Base-by-base conservation (phyloP, 2,888 invertebrate genomes). In the Camponotus fellah region DNA sequence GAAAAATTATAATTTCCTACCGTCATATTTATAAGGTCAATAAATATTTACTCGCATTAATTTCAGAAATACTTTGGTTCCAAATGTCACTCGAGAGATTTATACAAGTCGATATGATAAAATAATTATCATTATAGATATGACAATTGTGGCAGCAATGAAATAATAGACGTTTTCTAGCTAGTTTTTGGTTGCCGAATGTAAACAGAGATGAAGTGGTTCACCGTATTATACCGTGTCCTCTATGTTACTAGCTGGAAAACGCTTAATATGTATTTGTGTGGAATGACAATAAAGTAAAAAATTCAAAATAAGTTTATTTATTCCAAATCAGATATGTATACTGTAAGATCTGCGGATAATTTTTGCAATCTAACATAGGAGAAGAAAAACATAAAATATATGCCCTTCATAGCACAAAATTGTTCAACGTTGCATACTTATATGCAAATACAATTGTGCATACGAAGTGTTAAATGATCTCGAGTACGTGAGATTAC, bases 291-390 rank as follows among this genome's bases (percentile, higher is more conserved):
- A 34, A 56, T 74, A 65, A 60, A 77, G 37, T 85, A 82, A 76
- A 86, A 89, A 89, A 87, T 87, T 85, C 85, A 32, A 71, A 86
- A 26, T 83, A 86, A 83, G 66, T 75, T 83, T 64, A 66, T 62
- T 65, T 65, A 82, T 83, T 84, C 60, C 72, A 84, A 76, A 72
- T n/a, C 60, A 68, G 37, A 74, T 81, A 65, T 77, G 60, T 14
- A n/a, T n/a, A 17, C 17, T 49, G n/a, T 53, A 53, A 53, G 53
- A 53, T 53, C n/a, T 8, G 26, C 26, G 8, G 53, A 53, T n/a
- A n/a, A 53, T 0, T 49, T 49, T 53, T n/a, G n/a, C n/a, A 53
- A 53, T 53, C 53, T 8, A 53, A 1, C 0, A 1, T 14, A 3
- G 53, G n/a, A 53, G 17, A 53, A 53, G n/a, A n/a, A 2, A 53